A percentile compares a stretch with the other conserved stretches of the same genome.
These are phyloP conservation scores for Drosophila arizonae DNA, from an alignment of 1,140 invertebrate species.

Conservation along the genomic window DNA sequence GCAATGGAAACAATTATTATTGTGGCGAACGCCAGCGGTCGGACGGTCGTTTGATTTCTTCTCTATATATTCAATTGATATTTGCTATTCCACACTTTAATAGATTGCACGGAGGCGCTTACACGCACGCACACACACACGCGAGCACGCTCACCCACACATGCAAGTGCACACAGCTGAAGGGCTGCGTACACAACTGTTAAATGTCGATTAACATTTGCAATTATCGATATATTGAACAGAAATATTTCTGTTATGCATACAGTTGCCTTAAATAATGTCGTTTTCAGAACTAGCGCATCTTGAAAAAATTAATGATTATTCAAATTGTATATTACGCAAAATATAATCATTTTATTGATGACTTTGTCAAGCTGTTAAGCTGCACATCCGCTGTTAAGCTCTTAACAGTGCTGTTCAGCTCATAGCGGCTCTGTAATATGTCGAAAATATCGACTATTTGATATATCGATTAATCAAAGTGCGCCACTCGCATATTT, in stretches of 20 bases:
- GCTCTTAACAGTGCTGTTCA: conserved; percentile 16
- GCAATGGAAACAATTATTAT: conserved; percentile 20
- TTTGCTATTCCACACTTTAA: conserved; percentile 47
- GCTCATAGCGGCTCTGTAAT: conserved; percentile 1
- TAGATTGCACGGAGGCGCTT: conserved; percentile 49
- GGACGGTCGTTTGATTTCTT: conserved; percentile 38
- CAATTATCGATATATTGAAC: conserved; percentile 14
- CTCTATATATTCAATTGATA: conserved; percentile 50
- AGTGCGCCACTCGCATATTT: conserved; percentile 7
- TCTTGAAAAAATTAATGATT: neutral
- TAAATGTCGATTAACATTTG: conserved; percentile 19
- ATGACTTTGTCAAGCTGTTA: neutral
- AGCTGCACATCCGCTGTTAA: conserved; percentile 14
- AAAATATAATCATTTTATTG: neutral
- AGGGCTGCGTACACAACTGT: conserved; percentile 28
- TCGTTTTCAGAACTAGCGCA: too few species aligned
- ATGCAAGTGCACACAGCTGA: conserved; percentile 32
- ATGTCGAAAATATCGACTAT: conserved; percentile 4
- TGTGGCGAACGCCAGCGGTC: conserved; percentile 24
- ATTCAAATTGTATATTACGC: neutral
- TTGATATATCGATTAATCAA: neutral
- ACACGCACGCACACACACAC: conserved; percentile 24
- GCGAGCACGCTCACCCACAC: conserved; percentile 9
- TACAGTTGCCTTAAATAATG: neutral
- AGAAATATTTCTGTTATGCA: neutral